phyloP scores from a whole-genome alignment of 1,140 invertebrate species.

The Drosophila gunungcola region DNA sequence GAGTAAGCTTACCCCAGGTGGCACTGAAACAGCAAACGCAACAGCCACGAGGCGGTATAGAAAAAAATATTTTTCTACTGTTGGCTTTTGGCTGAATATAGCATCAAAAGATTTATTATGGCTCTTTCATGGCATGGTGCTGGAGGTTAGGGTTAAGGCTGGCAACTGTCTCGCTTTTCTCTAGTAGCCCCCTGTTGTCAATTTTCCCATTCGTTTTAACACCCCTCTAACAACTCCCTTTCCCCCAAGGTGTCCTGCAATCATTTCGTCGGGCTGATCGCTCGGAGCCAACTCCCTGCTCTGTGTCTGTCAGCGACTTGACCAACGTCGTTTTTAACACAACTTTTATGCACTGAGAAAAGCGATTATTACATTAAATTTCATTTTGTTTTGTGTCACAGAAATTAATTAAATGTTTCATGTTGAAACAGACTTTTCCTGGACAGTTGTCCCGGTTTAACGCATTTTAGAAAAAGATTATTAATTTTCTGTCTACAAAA shows the following conservation, averaged over 20 bases:
- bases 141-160: constrained; percentile 39
- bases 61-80: constrained; percentile 77
- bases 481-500: too few relatives aligned
- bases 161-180: constrained; percentile 50
- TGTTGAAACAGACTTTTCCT: too few relatives aligned
- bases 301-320: constrained; percentile 56
- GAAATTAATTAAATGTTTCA: too few relatives aligned
- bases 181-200: constrained; percentile 30
- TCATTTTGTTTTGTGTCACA: too few relatives aligned
- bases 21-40: constrained; percentile 36
- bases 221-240: neutral
- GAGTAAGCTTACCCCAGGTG: constrained; percentile 54
- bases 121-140: constrained; percentile 50
- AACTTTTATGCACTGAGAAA: neutral
- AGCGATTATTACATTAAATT: too few relatives aligned
- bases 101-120: constrained; percentile 80
- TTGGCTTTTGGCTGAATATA: constrained; percentile 77
- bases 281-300: constrained; percentile 29
- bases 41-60: constrained; percentile 6
- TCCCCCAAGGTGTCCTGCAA: constrained; percentile 5
- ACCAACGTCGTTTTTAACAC: constrained; percentile 61
- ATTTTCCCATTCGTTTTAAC: neutral
- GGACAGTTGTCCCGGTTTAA: too few relatives aligned
- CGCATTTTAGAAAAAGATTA: too few relatives aligned
- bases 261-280: constrained; percentile 36